Percentiles rank a stretch among this genome's conserved stretches.
Evolutionary conservation across 2,888 invertebrate genomes (phyloP).

Genomic region (Operophtera brumata): DNA sequence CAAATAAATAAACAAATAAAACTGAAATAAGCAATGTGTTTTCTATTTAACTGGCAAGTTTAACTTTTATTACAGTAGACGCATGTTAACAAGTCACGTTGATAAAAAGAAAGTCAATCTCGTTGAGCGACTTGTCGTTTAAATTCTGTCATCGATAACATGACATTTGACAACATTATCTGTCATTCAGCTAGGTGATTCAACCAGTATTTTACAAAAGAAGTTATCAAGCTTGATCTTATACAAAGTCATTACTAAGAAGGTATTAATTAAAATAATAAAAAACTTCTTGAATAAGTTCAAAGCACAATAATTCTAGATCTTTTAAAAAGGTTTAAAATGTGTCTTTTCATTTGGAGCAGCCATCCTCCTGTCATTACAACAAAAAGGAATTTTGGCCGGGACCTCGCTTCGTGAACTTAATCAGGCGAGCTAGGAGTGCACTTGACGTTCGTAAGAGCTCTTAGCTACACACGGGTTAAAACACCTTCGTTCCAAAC

Average conservation of each 20-base stretch:
- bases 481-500: constrained; percentile 30
- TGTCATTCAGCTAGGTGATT: not conserved
- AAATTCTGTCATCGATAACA: not conserved
- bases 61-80: no score
- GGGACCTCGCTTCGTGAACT: constrained; percentile 35
- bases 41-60: no score
- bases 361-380: constrained; percentile 15
- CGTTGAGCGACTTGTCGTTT: not conserved
- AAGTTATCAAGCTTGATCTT: no score
- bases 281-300: no score
- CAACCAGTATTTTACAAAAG: no score
- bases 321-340: constrained; percentile 5
- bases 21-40: no score
- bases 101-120: not conserved
- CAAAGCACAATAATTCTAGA: not conserved
- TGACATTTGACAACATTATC: constrained; percentile 2
- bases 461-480: constrained; percentile 39
- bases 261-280: no score
- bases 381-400: constrained; percentile 28
- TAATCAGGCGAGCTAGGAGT: constrained; percentile 60
- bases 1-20: no score
- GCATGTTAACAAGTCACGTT: not conserved
- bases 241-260: no score
- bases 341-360: constrained; percentile 23
- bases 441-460: constrained; percentile 53